Base-by-base conservation (phyloP, 1,140 invertebrate genomes). In the Drosophila sturtevanti region DNA sequence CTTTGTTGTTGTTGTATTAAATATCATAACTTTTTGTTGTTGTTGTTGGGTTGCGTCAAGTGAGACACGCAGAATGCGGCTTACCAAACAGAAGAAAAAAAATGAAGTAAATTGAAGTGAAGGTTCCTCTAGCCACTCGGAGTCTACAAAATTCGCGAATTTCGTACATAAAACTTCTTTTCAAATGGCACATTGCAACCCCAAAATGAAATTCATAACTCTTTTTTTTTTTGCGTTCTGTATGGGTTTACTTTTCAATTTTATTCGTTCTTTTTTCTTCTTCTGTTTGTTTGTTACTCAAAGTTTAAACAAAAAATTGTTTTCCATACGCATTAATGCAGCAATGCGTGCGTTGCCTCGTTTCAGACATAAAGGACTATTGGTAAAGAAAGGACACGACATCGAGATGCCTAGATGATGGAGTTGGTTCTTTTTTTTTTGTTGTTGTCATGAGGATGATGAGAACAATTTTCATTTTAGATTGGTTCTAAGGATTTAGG, bases 241-340 rank as follows among this genome's bases (percentile, higher is more conserved):
- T 1, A 31, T 24, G 24, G 52, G 41, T 18, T 41, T 62, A 65
- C 55, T 6, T 31, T 31, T 31, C 7, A 38, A 16, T 1, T 48
- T 48, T 35, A 11, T 48, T 21, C 16, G 4, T 16, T 38, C 16
- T 41, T 41, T 18, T 44, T 48, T 21, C 16, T 41, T 41, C 10
- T 44, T 48, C 11, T 21, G 3, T 21, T 48, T 48, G 18, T 16
- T 48, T 2, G 16, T 48, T 48, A 18, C 16, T 48, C 41, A 48
- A 54, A 63, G 24, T 16, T 21, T 27, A 48, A 58, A 21, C 65
- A 72, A 76, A 82, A 84, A 77, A 79, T 73, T 87, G 79, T 89
- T 89, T 89, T 87, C 84, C 79, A 87, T 87, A 89, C 82, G 82
- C 82, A 87, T 87, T 87, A 87, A 87, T 87, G 82, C 82, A 87